These are phyloP conservation scores for Corythaeola cristata DNA, from an alignment of 2,113 vertebrate genomes.

Conservation along the genomic window DNA sequence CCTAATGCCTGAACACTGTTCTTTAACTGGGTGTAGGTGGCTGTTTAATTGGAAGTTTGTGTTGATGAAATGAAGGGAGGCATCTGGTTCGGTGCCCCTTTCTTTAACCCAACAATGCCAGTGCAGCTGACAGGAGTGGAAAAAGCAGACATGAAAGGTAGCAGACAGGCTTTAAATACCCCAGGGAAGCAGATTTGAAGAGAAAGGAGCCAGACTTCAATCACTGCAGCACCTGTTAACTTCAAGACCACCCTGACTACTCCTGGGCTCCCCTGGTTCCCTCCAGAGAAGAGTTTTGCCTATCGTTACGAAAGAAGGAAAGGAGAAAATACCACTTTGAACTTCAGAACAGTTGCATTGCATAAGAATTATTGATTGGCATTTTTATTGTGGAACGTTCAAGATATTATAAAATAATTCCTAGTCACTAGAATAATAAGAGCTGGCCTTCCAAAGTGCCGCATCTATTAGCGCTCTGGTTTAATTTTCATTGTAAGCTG, in stretches of 20 bases:
- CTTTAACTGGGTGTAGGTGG: not conserved
- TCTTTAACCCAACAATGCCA: not conserved
- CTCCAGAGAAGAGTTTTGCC: not conserved
- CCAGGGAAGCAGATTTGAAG: not conserved
- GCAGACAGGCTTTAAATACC: not conserved
- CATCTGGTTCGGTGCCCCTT: not conserved
- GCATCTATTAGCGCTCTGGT: not conserved
- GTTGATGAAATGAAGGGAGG: not conserved
- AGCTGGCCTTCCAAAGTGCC: not conserved
- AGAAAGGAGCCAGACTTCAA: not conserved
- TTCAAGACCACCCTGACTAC: not conserved
- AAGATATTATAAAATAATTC: not conserved
- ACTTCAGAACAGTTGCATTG: not conserved
- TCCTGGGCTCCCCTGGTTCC: not conserved
- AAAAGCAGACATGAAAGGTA: not conserved
- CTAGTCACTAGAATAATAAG: not conserved
- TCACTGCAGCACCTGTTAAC: not conserved
- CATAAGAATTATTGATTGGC: not conserved
- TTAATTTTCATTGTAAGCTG: constrained; percentile 22
- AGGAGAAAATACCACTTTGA: not conserved
- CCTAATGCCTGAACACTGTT: not conserved
- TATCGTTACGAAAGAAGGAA: not conserved
- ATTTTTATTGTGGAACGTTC: not conserved
- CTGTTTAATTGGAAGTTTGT: constrained; percentile 15
- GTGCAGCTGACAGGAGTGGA: not conserved